Evolutionary conservation across 2,888 invertebrate genomes (phyloP), one percentile per base, ranked within the genome.

Genomic region (Dryomyza anilis): DNA sequence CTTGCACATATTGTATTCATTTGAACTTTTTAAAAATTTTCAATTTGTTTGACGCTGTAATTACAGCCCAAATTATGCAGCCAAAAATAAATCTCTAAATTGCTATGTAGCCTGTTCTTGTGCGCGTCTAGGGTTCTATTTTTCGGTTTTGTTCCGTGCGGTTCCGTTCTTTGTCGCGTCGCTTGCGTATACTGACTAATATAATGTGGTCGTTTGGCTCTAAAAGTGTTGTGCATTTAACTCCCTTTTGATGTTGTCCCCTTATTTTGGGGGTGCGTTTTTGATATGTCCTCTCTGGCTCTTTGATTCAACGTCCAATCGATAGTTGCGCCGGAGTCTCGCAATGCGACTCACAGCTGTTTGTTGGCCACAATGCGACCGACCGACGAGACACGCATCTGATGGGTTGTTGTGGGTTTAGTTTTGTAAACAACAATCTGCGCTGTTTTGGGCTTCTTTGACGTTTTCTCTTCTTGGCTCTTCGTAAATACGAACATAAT

Each of bases 251-350:
- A n/a, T 16, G 43, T 16, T 16, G 8, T 19, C 16, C 25, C 36
- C 19, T n/a, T 53, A 43, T 19, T 29, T 36, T 39, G 16, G 59
- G 67, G 64, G 45, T 64, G 61, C 48, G 56, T 64, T 60, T 52
- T 55, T 16, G 39, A 46, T n/a, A n/a, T n/a, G 55, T 36, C 10
- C 16, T 19, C 46, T 58, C 58, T 36, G 30, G n/a, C 45, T 16
- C n/a, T 14, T 45, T 19, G 50, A 14, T 50, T 29, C 23, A 16
- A 16, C 53, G 52, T 57, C n/a, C 36, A 74, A 74, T 75, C 75
- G 46, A 75, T 75, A 70, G 53, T 61, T 71, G 70, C 73, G 73
- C 72, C 65, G 63, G 72, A 74, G 74, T 72, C 56, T 60, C 60
- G 14, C 48, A 43, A 64, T 27, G 16, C 12, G 16, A 10, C 1